Evolutionary conservation across 2,888 invertebrate genomes (phyloP).

Genomic region (Gandaritis pyraliata): DNA sequence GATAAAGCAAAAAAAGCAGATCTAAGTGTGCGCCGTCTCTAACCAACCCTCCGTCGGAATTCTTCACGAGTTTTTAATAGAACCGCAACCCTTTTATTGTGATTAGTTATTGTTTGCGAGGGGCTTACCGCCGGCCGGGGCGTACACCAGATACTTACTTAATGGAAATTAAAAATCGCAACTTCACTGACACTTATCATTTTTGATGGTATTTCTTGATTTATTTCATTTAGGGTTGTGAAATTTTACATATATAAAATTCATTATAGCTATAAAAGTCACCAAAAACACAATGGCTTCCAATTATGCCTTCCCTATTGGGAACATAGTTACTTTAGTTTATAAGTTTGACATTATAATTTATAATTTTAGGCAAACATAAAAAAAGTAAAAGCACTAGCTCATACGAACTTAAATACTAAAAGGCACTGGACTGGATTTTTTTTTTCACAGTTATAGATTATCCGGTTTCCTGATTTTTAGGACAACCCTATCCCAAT

Average conservation of each 20-base stretch:
- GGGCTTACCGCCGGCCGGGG: slow-evolving; percentile 45
- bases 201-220: slow-evolving; percentile 48
- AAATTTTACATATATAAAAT: no score
- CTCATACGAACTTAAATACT: no score
- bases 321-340: no score
- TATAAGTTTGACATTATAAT: no score
- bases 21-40: slow-evolving; percentile 50
- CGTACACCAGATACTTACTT: slow-evolving; percentile 33
- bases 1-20: not conserved
- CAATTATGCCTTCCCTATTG: no score
- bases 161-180: slow-evolving; percentile 74
- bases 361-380: no score
- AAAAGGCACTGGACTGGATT: no score
- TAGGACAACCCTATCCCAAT: slow-evolving; percentile 27
- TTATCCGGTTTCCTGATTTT: not conserved
- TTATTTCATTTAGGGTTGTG: slow-evolving; percentile 32
- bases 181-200: slow-evolving; percentile 58
- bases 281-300: no score
- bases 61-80: slow-evolving; percentile 82
- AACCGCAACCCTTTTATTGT: slow-evolving; percentile 82
- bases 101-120: slow-evolving; percentile 80
- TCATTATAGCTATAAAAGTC: no score
- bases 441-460: not conserved
- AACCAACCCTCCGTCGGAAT: slow-evolving; percentile 64
- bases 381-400: no score